These are phyloP conservation scores for Sebastes minor DNA, from an alignment of 2,797 vertebrate genomes.

Conservation along the genomic window DNA sequence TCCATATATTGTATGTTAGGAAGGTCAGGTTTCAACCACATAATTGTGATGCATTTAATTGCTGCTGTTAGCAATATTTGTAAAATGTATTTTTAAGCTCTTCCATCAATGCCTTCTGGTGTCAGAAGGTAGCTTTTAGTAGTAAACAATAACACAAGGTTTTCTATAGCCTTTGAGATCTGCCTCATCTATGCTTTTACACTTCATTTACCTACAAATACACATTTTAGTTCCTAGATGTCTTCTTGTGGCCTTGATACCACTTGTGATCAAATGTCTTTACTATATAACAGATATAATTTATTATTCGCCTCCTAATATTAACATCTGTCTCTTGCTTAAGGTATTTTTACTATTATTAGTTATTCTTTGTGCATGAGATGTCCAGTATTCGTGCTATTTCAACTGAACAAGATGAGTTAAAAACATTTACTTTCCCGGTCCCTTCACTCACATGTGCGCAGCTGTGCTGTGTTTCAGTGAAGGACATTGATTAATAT, in stretches of 20 bases:
- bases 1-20: not conserved
- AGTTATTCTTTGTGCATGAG: not conserved
- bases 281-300: not conserved
- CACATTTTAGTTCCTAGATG: slow-evolving; percentile 1
- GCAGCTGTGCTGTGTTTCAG: slow-evolving; percentile 61
- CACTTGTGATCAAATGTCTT: not conserved
- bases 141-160: slow-evolving; percentile 1
- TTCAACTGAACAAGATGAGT: slow-evolving; percentile 4
- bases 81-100: not conserved
- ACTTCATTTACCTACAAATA: not conserved
- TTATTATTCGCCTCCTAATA: not conserved
- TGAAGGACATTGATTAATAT: slow-evolving; percentile 71
- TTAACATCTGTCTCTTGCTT: not conserved
- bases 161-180: not conserved
- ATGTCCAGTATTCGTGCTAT: not conserved
- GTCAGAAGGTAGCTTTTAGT: slow-evolving; percentile 1
- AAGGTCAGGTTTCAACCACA: not conserved
- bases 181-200: slow-evolving; percentile 17
- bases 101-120: not conserved
- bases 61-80: not conserved
- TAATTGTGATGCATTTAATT: not conserved
- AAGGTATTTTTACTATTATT: not conserved
- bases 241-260: slow-evolving; percentile 3
- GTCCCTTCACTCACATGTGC: slow-evolving; percentile 45
- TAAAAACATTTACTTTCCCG: slow-evolving; percentile 31